Percentiles rank a stretch among this genome's conserved stretches.
phyloP scores from a whole-genome alignment of 2,113 vertebrate species.

The Monarcha castaneiventris region DNA sequence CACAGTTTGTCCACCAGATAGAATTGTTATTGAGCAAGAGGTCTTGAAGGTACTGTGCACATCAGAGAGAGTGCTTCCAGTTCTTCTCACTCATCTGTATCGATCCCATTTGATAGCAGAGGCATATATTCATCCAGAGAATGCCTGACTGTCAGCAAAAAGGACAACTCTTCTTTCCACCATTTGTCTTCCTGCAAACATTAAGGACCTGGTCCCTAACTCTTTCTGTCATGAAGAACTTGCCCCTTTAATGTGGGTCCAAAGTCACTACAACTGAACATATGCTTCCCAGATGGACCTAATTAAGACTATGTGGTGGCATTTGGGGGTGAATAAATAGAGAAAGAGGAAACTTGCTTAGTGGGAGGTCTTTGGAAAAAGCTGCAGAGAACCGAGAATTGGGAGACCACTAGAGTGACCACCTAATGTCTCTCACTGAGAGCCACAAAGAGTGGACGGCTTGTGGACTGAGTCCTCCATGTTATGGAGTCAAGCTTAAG shows the following conservation, averaged over 20 bases:
- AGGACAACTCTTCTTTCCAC: not conserved
- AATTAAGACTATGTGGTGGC: not conserved
- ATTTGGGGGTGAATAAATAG: slow-evolving; percentile 45
- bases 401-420: not conserved
- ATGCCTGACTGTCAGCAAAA: not conserved
- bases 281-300: slow-evolving; percentile 30
- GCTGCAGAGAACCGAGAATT: not conserved
- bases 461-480: not conserved
- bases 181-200: not conserved
- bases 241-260: slow-evolving; percentile 41
- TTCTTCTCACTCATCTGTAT: not conserved
- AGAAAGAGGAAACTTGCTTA: slow-evolving; percentile 15
- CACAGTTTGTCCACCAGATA: not conserved
- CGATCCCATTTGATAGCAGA: not conserved
- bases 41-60: not conserved
- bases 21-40: not conserved
- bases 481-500: not conserved
- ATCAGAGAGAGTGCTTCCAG: not conserved
- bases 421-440: not conserved
- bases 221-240: slow-evolving; percentile 10
- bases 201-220: not conserved
- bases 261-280: slow-evolving; percentile 32
- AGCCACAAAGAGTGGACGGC: not conserved
- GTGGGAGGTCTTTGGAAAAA: slow-evolving; percentile 29
- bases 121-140: not conserved